A percentile compares a stretch with the other conserved stretches of the same genome.
phyloP scores from a whole-genome alignment of 2,888 invertebrate species.

The Galeopsomyia nigrocyanea region DNA sequence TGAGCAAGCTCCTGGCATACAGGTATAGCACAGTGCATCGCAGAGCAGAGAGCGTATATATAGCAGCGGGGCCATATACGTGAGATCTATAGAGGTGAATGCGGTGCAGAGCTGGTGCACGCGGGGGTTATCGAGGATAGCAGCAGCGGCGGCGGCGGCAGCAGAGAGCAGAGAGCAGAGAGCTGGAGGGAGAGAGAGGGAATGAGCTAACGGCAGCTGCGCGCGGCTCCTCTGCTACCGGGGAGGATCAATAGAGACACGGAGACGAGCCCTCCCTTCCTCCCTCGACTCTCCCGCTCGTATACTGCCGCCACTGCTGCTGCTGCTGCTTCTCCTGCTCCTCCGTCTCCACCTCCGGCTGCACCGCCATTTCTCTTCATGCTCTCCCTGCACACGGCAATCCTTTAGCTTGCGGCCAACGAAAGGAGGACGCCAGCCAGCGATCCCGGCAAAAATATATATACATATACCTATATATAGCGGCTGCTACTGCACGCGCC shows the following conservation, averaged over 20 bases:
- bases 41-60: not conserved
- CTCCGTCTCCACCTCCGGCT: constrained; percentile 37
- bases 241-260: constrained; percentile 69
- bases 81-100: no score
- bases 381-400: constrained; percentile 36
- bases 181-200: constrained; percentile 35
- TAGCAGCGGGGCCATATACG: not conserved
- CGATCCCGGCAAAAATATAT: constrained; percentile 31
- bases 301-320: constrained; percentile 7
- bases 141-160: constrained; percentile 49
- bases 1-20: constrained; percentile 32
- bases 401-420: constrained; percentile 35
- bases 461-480: constrained; percentile 23
- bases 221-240: constrained; percentile 64
- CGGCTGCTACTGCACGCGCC: constrained; percentile 8
- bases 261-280: constrained; percentile 60
- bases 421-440: constrained; percentile 34
- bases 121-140: constrained; percentile 58
- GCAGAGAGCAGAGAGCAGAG: constrained; percentile 51
- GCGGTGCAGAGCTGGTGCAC: constrained; percentile 2
- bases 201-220: constrained; percentile 59
- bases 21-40: no score
- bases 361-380: constrained; percentile 46
- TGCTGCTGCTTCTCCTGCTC: not conserved
- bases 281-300: constrained; percentile 25